Base-by-base conservation (phyloP, 2,888 invertebrate genomes). In the Serripes groenlandicus region DNA sequence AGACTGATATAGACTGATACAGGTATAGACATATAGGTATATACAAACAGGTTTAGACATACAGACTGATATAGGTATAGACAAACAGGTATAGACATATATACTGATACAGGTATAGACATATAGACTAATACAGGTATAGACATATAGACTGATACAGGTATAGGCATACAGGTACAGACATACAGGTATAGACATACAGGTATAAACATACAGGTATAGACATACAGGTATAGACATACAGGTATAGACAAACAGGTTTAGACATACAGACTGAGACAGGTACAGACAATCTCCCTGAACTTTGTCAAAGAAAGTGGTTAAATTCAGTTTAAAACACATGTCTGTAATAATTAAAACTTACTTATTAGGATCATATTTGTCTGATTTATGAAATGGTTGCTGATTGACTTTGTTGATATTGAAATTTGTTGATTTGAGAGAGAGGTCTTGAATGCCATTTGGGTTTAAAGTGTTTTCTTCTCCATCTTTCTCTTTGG, bases 331-430 rank as follows among this genome's bases (percentile, higher is more conserved):
- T n/a, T n/a, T n/a, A n/a, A n/a, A n/a, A n/a, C n/a, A n/a, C n/a
- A n/a, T n/a, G n/a, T n/a, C n/a, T n/a, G n/a, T n/a, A n/a, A n/a
- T n/a, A n/a, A n/a, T n/a, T n/a, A n/a, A 15, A 49, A 26, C 42
- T 54, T 60, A 90, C 91, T 88, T 91, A 84, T 92, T 92, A 0
- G 91, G 90, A 72, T 92, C 89, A 81, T 76, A 75, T 75, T 77
- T 87, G 28, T 74, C 76, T 42, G 23, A 42, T 1, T 37, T 5
- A 21, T 23, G 42, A n/a, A 42, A 42, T n/a, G 92, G 92, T 73
- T 92, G 93, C 60, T 91, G 81, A 70, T 92, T 91, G 0, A 92
- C 52, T 56, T 89, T 91, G n/a, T 81, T 81, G 3, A 91, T 85
- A 32, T 83, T 26, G 15, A 66, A 37, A 42, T 66, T 28, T 15